Conservation (phyloP, 2,797 vertebrate species). For the Numenius phaeopus region DNA sequence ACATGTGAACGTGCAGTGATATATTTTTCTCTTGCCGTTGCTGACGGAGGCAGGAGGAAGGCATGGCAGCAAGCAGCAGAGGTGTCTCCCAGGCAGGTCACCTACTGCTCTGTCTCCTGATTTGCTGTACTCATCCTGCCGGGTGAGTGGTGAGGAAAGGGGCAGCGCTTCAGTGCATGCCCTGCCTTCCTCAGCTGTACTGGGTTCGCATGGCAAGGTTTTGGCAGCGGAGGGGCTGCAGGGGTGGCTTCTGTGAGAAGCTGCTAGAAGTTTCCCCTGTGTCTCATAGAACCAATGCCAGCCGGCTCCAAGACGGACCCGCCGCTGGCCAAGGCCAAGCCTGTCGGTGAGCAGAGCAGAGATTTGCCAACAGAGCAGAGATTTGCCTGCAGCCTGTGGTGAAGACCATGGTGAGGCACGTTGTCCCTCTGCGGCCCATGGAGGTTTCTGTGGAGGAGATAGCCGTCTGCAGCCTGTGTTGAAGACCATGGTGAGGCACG, state of each 20-base stretch:
- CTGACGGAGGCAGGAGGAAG: background rate
- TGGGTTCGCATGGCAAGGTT: background rate
- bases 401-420: background rate
- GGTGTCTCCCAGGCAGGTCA: background rate
- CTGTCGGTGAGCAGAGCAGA: background rate
- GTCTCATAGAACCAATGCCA: background rate
- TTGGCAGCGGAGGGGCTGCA: background rate
- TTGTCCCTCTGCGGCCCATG: background rate
- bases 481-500: background rate
- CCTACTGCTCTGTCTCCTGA: background rate
- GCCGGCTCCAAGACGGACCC: background rate
- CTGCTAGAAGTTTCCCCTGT: background rate
- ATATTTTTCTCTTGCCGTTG: accelerated
- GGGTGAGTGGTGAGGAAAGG: background rate
- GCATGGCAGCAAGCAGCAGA: background rate
- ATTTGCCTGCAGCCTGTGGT: background rate
- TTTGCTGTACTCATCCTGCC: background rate
- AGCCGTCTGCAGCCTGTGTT: background rate
- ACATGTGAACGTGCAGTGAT: accelerated
- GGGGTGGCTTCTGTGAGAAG: background rate
- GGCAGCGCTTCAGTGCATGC: accelerated
- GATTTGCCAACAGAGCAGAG: background rate
- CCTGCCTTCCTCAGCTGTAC: background rate
- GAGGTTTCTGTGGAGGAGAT: background rate
- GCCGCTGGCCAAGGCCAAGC: background rate